These are phyloP conservation scores for Scomber colias DNA, from an alignment of 2,113 vertebrate genomes.

Conservation along the genomic window DNA sequence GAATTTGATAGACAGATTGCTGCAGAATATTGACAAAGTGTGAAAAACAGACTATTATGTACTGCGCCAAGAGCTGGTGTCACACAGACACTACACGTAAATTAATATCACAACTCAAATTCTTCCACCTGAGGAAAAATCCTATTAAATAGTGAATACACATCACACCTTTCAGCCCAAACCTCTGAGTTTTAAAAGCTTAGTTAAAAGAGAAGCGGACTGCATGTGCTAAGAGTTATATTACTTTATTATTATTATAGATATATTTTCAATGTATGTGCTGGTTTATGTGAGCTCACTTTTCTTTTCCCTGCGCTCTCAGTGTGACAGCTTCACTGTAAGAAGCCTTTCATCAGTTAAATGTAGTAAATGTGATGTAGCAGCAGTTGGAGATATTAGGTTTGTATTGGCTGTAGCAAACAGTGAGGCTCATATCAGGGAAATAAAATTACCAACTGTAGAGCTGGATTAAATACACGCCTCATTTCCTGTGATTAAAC, in stretches of 20 bases:
- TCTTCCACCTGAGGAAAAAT: neutral
- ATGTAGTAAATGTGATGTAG: conserved; percentile 14
- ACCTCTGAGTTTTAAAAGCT: neutral
- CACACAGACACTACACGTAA: neutral
- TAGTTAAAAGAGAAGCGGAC: neutral
- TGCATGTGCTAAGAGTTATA: too few species aligned
- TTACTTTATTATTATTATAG: neutral
- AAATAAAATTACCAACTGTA: too few species aligned
- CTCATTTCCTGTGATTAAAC: neutral
- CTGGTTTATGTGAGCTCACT: neutral
- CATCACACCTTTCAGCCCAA: neutral
- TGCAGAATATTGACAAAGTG: conserved; percentile 63
- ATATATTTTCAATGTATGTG: neutral
- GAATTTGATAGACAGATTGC: conserved; percentile 45
- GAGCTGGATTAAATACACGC: neutral
- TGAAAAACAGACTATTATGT: conserved; percentile 55
- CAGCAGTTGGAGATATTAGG: conserved; percentile 1
- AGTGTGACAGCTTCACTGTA: conserved; percentile 1
- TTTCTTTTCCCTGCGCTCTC: neutral
- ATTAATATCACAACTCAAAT: conserved; percentile 18
- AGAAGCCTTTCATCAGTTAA: neutral
- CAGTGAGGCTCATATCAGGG: too few species aligned
- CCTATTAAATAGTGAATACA: neutral
- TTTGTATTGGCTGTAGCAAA: conserved; percentile 15
- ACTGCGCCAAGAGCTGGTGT: conserved; percentile 12